Evolutionary conservation across 2,797 vertebrate species (phyloP).

Genomic region (Pogoniulus pusillus): DNA sequence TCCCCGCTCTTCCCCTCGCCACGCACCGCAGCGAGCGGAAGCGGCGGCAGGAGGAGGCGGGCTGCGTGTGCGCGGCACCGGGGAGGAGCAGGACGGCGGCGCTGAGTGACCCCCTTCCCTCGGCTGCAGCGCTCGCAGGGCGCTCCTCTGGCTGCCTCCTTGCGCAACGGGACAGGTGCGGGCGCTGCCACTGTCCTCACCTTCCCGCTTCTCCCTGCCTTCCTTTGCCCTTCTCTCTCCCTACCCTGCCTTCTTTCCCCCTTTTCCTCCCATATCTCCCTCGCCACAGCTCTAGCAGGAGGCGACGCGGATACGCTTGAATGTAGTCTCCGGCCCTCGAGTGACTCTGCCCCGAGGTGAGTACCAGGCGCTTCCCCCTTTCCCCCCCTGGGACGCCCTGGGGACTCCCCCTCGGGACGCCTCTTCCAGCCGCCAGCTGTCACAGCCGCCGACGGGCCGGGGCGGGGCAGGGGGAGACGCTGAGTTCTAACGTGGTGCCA

Average conservation of each 20-base stretch:
- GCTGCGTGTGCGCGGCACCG: not conserved
- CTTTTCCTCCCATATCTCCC: not conserved
- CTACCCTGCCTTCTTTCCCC: not conserved
- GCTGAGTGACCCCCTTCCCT: not conserved
- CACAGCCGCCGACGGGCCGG: not conserved
- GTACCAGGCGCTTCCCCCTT: not conserved
- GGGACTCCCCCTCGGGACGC: not conserved
- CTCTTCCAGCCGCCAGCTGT: not conserved
- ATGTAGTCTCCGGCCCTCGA: slow-evolving; percentile 5
- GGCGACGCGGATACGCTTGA: slow-evolving; percentile 2
- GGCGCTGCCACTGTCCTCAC: not conserved
- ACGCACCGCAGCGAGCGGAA: slow-evolving; percentile 70
- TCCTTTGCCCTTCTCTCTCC: not conserved
- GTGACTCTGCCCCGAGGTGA: slow-evolving; percentile 37
- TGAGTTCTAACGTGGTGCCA: not conserved
- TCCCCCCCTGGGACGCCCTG: not conserved
- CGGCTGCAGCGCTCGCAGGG: not conserved
- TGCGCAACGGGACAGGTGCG: not conserved
- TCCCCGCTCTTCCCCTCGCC: slow-evolving; percentile 7
- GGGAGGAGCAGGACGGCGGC: not conserved
- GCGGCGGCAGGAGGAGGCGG: slow-evolving; percentile 51
- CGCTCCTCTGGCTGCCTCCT: not conserved
- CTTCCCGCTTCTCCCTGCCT: not conserved
- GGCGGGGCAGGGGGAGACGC: not conserved
- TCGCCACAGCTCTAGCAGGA: slow-evolving; percentile 30